These are phyloP conservation scores for Eulacestoma nigropectus DNA, from an alignment of 2,113 vertebrate species.

Conservation along the genomic window DNA sequence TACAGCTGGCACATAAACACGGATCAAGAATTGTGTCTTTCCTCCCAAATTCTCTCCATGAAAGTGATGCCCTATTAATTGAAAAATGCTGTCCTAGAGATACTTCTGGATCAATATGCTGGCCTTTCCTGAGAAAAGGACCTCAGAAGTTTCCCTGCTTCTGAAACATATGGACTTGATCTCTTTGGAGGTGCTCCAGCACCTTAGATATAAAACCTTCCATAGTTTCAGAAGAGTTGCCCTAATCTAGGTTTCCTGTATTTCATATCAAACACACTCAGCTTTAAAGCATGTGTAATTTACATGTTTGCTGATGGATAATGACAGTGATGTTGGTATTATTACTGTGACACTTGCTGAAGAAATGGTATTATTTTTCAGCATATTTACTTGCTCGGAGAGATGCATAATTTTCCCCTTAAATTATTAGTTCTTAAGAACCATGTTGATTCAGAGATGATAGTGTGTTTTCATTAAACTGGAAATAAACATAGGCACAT, in stretches of 20 bases:
- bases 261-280: background rate
- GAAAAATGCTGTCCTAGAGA: accelerated
- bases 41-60: accelerated
- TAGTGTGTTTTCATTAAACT: background rate
- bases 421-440: background rate
- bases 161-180: background rate
- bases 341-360: background rate
- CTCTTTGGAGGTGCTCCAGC: background rate
- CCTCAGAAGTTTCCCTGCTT: accelerated
- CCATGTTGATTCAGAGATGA: background rate
- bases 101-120: background rate
- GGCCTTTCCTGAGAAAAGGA: background rate
- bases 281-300: background rate
- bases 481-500: background rate
- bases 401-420: background rate
- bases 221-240: background rate
- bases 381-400: background rate
- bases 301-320: background rate
- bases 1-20: background rate
- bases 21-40: background rate
- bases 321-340: background rate
- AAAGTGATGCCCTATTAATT: accelerated
- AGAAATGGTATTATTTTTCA: background rate
- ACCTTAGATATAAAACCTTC: background rate
- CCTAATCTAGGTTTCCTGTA: background rate